Conservation (phyloP, 2,888 invertebrate species). For the Tyria jacobaeae region DNA sequence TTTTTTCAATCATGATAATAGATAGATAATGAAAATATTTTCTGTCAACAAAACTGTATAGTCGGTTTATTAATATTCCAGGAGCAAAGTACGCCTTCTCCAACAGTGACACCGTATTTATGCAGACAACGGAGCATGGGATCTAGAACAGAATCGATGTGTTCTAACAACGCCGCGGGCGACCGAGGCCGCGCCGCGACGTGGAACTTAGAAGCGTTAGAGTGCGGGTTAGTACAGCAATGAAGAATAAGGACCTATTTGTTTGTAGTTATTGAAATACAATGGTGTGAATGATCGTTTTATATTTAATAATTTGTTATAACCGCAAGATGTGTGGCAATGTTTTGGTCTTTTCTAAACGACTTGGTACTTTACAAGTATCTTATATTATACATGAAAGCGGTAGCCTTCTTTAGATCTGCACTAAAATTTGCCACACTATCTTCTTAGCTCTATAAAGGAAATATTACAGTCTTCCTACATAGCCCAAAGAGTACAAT, state of each 20-base stretch:
- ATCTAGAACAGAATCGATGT: constrained; percentile 80
- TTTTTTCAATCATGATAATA: neutral
- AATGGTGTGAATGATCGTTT: constrained; percentile 28
- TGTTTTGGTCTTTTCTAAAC: neutral
- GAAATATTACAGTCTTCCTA: constrained; percentile 20
- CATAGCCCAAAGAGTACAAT: constrained; percentile 29
- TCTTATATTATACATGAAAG: neutral
- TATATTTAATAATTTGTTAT: constrained; percentile 23
- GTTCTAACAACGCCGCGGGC: constrained; percentile 64
- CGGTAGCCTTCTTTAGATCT: neutral
- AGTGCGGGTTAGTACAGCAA: constrained; percentile 77
- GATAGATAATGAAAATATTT: neutral
- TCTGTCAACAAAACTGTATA: constrained; percentile 1
- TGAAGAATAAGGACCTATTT: constrained; percentile 24
- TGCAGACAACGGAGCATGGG: constrained; percentile 92
- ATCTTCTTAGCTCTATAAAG: constrained; percentile 7
- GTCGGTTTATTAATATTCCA: constrained; percentile 53
- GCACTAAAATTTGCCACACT: constrained; percentile 1
- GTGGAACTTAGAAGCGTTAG: constrained; percentile 78
- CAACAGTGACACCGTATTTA: constrained; percentile 92
- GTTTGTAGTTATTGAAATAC: constrained; percentile 27
- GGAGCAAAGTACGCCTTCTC: constrained; percentile 89
- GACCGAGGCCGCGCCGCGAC: constrained; percentile 55
- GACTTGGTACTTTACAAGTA: neutral
- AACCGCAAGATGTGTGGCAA: constrained; percentile 9